Evolutionary conservation across 2,888 invertebrate species (phyloP).

Genomic region (Drosophila nr. perissopoda): DNA sequence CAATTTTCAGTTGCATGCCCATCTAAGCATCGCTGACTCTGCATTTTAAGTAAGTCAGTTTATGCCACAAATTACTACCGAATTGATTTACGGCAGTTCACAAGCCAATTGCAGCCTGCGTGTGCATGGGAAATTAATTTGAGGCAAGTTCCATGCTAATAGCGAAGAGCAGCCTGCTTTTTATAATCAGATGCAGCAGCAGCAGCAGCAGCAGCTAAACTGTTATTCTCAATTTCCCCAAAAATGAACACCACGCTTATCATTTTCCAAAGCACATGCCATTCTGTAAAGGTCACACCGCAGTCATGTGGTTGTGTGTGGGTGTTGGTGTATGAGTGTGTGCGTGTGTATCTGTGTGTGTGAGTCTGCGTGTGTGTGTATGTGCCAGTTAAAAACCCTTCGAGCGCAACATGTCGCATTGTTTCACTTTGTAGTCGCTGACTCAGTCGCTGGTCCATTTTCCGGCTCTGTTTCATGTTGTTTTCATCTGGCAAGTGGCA

Average conservation of each 20-base stretch:
- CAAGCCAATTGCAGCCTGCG: slow-evolving; percentile 33
- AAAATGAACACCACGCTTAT: slow-evolving; percentile 35
- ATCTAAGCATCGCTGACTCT: neutral
- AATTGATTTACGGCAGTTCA: slow-evolving; percentile 41
- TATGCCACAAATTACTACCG: slow-evolving; percentile 23
- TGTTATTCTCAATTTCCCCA: neutral
- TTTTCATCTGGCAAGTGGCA: slow-evolving; percentile 32
- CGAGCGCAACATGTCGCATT: slow-evolving; percentile 79
- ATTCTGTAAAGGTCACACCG: slow-evolving; percentile 61
- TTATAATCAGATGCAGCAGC: slow-evolving; percentile 3
- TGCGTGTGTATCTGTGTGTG: slow-evolving; percentile 1
- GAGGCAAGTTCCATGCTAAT: slow-evolving; percentile 26
- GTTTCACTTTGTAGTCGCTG: slow-evolving; percentile 67
- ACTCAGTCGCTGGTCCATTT: slow-evolving; percentile 21
- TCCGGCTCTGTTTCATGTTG: slow-evolving; percentile 11
- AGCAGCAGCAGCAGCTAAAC: neutral
- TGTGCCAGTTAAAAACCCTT: slow-evolving; percentile 53
- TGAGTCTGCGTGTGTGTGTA: slow-evolving; percentile 22
- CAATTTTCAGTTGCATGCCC: neutral
- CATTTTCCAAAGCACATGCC: slow-evolving; percentile 51
- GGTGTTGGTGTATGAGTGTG: neutral
- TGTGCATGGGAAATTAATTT: slow-evolving; percentile 22
- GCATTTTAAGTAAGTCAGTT: slow-evolving; percentile 2
- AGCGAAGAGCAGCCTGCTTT: slow-evolving; percentile 18
- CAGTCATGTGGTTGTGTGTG: slow-evolving; percentile 4